phyloP scores from a whole-genome alignment of 2,888 invertebrate species.

The Dolomedes plantarius region DNA sequence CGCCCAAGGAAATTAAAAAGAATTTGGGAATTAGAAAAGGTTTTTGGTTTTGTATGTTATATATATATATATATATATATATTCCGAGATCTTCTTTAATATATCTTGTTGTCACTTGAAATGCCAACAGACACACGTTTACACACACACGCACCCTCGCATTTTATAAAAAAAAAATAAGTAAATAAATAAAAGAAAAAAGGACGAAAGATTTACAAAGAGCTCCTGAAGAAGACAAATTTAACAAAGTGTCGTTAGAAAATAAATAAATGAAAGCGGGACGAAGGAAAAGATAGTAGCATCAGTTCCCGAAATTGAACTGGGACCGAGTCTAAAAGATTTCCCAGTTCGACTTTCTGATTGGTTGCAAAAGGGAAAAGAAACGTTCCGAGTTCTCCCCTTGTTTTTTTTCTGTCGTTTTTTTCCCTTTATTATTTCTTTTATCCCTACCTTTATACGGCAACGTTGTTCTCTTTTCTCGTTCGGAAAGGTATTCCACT shows the following conservation, averaged over 20 bases:
- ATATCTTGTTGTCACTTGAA: too few relatives aligned
- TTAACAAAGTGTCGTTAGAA: conserved; percentile 57
- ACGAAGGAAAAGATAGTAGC: conserved; percentile 31
- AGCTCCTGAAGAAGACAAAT: conserved; percentile 39
- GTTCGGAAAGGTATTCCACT: conserved; percentile 15
- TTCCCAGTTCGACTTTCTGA: conserved; percentile 64
- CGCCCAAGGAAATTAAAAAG: too few relatives aligned
- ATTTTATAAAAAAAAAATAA: too few relatives aligned
- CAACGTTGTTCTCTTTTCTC: conserved; percentile 6
- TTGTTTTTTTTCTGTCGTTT: not conserved
- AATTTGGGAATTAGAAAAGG: too few relatives aligned
- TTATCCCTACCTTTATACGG: conserved; percentile 11
- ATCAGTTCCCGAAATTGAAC: conserved; percentile 68
- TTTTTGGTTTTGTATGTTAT: too few relatives aligned
- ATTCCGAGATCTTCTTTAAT: too few relatives aligned
- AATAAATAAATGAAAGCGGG: not conserved
- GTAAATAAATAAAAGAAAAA: too few relatives aligned
- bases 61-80: too few relatives aligned
- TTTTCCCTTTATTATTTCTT: not conserved
- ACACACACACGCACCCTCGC: too few relatives aligned
- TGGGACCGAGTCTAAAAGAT: conserved; percentile 54
- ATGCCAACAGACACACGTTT: too few relatives aligned
- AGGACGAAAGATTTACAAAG: conserved; percentile 11
- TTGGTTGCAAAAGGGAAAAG: conserved; percentile 45
- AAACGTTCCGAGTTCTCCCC: not conserved